A percentile compares a stretch with the other conserved stretches of the same genome.
phyloP scores from a whole-genome alignment of 2,797 vertebrate genomes.

The Falco rusticolus region DNA sequence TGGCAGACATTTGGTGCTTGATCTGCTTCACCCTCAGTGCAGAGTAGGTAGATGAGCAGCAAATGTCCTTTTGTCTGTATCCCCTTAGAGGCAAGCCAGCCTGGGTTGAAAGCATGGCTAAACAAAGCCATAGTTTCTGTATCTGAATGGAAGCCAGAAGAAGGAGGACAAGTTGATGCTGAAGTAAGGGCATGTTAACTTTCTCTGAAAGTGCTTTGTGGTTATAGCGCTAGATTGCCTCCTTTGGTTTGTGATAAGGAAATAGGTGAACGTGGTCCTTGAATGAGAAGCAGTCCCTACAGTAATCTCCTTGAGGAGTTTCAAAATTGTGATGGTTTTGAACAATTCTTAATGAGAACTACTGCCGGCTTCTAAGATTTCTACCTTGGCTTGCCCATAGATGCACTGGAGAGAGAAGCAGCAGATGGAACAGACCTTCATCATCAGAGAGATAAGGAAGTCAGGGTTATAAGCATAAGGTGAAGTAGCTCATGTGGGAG shows the following conservation, averaged over 20 bases:
- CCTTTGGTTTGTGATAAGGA: not conserved
- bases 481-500: not conserved
- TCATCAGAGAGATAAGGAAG: not conserved
- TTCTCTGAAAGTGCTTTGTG: not conserved
- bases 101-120: not conserved
- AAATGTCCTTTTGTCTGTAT: not conserved
- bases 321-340: not conserved
- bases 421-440: not conserved
- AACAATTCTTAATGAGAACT: not conserved
- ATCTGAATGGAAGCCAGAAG: not conserved
- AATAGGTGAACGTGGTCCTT: too few species aligned
- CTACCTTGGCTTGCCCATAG: not conserved
- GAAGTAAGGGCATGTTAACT: not conserved
- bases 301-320: not conserved
- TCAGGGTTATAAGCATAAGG: not conserved
- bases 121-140: not conserved
- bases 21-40: not conserved
- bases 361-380: not conserved
- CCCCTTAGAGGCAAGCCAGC: fast-evolving
- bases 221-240: not conserved
- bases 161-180: not conserved
- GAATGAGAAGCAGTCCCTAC: not conserved
- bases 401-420: not conserved
- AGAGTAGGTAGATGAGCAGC: not conserved
- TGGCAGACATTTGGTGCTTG: not conserved